Conservation (phyloP, 2,888 invertebrate species). For the Ormyrus thymus region DNA sequence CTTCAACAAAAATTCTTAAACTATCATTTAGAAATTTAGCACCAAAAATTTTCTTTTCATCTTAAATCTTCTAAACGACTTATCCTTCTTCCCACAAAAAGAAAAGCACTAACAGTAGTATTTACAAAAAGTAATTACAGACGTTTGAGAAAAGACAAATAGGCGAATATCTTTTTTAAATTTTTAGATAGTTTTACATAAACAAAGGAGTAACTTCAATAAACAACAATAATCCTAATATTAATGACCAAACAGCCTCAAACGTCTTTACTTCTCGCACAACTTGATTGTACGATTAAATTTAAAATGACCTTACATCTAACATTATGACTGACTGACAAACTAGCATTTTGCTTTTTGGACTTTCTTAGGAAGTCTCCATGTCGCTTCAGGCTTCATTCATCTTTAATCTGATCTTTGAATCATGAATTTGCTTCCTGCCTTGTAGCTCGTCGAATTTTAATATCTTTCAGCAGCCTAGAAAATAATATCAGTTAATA, state of each 20-base stretch:
- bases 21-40: slow-evolving; percentile 52
- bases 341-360: slow-evolving; percentile 39
- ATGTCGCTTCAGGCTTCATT: slow-evolving; percentile 40
- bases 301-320: slow-evolving; percentile 37
- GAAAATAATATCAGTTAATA: background rate
- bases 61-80: slow-evolving; percentile 40
- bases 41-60: slow-evolving; percentile 53
- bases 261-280: slow-evolving; percentile 43
- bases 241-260: slow-evolving; percentile 45
- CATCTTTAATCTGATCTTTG: background rate
- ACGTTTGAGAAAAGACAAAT: slow-evolving; percentile 49
- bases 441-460: slow-evolving; percentile 19
- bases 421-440: slow-evolving; percentile 21
- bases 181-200: slow-evolving; percentile 30
- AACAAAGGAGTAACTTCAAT: slow-evolving; percentile 45
- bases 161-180: background rate
- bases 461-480: slow-evolving; percentile 41
- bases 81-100: slow-evolving; percentile 46
- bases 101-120: slow-evolving; percentile 46
- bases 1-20: slow-evolving; percentile 34
- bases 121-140: slow-evolving; percentile 54
- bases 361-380: slow-evolving; percentile 36
- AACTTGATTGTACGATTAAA: slow-evolving; percentile 45
- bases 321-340: slow-evolving; percentile 56
- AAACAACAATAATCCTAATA: slow-evolving; percentile 51